Percentiles rank a stretch among this genome's conserved stretches.
These are phyloP conservation scores for Dendropsophus ebraccatus DNA, from an alignment of 2,113 vertebrate species.

Conservation along the genomic window DNA sequence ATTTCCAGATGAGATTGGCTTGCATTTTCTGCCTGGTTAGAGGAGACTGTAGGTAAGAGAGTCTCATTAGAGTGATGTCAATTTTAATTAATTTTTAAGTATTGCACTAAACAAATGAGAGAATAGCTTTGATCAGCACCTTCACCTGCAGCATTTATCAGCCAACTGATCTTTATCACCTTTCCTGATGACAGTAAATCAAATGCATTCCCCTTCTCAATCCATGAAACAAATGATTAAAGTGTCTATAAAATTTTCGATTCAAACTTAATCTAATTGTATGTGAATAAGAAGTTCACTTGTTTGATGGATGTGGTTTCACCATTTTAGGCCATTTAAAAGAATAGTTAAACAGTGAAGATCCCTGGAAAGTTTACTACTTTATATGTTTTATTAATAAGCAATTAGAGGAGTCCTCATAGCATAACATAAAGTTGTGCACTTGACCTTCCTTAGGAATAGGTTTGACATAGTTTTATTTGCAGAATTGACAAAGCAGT, in stretches of 20 bases:
- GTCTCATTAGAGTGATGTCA: constrained; percentile 67
- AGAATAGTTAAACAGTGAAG: constrained; percentile 27
- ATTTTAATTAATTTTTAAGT: constrained; percentile 76
- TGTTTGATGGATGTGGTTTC: constrained; percentile 56
- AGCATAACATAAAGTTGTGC: background rate
- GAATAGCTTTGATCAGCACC: constrained; percentile 66
- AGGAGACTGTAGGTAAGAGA: constrained; percentile 62
- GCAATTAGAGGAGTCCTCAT: background rate
- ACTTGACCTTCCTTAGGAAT: background rate
- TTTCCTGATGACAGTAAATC: constrained; percentile 67
- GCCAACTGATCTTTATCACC: constrained; percentile 66
- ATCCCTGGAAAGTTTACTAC: constrained; percentile 30
- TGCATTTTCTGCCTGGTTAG: constrained; percentile 61
- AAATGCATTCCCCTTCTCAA: constrained; percentile 65
- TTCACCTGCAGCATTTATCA: constrained; percentile 67
- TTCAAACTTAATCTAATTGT: constrained; percentile 65
- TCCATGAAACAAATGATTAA: constrained; percentile 67
- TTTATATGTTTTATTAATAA: constrained; percentile 19
- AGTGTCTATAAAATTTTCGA: constrained; percentile 62
- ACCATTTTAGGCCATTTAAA: constrained; percentile 12
- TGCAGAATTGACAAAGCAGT: constrained; percentile 27
- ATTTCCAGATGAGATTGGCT: constrained; percentile 40
- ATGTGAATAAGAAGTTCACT: constrained; percentile 62
- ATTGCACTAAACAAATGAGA: constrained; percentile 68
- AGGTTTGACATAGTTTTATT: background rate